Evolutionary conservation across 2,888 invertebrate species (phyloP).

Genomic region (Eupelmus urozonus): DNA sequence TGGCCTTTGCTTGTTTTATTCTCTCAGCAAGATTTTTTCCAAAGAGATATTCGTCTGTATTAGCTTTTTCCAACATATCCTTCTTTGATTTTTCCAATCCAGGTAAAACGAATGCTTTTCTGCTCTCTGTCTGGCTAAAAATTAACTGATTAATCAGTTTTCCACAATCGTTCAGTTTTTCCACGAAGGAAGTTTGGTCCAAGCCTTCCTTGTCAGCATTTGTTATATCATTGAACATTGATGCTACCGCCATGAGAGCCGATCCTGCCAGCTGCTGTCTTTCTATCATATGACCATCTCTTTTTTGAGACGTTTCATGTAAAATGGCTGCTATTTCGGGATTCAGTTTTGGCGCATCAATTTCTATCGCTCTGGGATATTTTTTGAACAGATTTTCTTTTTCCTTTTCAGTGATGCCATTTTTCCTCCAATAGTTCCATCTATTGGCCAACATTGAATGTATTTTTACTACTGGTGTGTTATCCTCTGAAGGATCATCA

Average conservation of each 20-base stretch:
- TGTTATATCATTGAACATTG: background rate
- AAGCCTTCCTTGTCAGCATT: background rate
- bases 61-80: background rate
- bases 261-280: constrained; percentile 3
- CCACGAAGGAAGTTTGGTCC: background rate
- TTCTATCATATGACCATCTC: background rate
- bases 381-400: background rate
- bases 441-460: background rate
- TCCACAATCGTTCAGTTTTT: background rate
- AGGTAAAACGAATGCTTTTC: constrained; percentile 17
- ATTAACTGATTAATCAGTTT: background rate
- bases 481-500: background rate
- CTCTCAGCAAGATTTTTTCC: background rate
- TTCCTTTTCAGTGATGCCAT: background rate
- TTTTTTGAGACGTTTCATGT: background rate
- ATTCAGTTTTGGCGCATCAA: background rate
- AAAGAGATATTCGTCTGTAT: constrained; percentile 10
- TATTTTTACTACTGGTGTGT: background rate
- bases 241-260: background rate
- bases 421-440: background rate
- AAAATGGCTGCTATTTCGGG: background rate
- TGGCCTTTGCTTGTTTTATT: background rate
- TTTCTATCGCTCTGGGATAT: background rate
- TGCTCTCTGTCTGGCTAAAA: background rate
- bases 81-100: background rate